These are phyloP conservation scores for Parthenolecanium corni DNA, from an alignment of 2,888 invertebrate genomes.

Conservation along the genomic window DNA sequence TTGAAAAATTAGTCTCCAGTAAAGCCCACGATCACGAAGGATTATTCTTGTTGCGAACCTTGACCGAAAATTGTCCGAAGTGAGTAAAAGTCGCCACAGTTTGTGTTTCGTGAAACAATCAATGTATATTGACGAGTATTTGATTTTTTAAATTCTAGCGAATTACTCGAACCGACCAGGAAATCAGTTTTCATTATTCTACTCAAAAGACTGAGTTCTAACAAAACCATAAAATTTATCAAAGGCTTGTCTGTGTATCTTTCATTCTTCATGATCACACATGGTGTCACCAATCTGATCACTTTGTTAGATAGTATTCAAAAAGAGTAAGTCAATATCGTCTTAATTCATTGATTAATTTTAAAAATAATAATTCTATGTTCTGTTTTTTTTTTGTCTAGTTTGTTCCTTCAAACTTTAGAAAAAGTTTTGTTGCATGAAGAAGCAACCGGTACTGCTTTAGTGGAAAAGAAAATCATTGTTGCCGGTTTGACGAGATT, in stretches of 20 bases:
- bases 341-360: neutral
- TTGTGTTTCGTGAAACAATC: too few relatives aligned
- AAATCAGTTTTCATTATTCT: conserved; percentile 56
- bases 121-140: neutral
- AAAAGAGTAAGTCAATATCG: conserved; percentile 50
- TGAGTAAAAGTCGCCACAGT: conserved; percentile 44
- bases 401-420: conserved; percentile 92
- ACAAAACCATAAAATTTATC: conserved; percentile 91
- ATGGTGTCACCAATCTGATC: conserved; percentile 62
- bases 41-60: conserved; percentile 75
- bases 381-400: conserved; percentile 36
- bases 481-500: conserved; percentile 80
- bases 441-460: conserved; percentile 72
- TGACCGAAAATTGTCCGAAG: conserved; percentile 71
- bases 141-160: conserved; percentile 16
- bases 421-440: conserved; percentile 80
- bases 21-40: conserved; percentile 94
- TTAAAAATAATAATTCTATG: neutral
- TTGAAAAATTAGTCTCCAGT: conserved; percentile 91
- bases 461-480: conserved; percentile 76
- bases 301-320: conserved; percentile 77
- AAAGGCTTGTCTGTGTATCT: conserved; percentile 84
- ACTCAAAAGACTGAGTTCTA: conserved; percentile 84
- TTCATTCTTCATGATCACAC: conserved; percentile 69
- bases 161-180: conserved; percentile 22